These are phyloP conservation scores for Ooceraea biroi DNA, from an alignment of 1,140 invertebrate species.

Conservation along the genomic window DNA sequence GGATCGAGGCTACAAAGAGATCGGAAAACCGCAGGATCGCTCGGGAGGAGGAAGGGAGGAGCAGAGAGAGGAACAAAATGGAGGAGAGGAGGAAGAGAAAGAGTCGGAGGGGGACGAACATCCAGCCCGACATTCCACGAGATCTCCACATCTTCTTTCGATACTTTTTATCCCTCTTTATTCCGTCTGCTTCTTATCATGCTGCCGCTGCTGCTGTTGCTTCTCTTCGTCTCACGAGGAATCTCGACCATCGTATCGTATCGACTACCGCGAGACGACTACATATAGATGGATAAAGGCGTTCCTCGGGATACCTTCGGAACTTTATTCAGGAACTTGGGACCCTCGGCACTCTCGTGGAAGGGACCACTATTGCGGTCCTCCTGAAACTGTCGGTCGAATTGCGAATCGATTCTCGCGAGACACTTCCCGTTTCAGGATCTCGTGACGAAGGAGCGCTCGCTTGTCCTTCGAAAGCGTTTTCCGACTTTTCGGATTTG, in stretches of 20 bases:
- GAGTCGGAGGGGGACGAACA: not conserved
- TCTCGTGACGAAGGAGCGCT: not conserved
- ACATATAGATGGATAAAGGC: slow-evolving; percentile 48
- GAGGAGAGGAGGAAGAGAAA: not conserved
- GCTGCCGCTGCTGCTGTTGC: slow-evolving; percentile 5
- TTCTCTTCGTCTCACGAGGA: slow-evolving; percentile 29
- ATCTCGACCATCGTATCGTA: slow-evolving; percentile 42
- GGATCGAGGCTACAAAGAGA: slow-evolving; percentile 38
- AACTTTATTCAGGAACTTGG: slow-evolving; percentile 53
- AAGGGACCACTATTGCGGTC: not conserved
- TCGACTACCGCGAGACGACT: slow-evolving; percentile 39
- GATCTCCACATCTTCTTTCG: slow-evolving; percentile 57
- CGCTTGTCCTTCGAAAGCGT: not conserved
- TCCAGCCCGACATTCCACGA: slow-evolving; percentile 62
- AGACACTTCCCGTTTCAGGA: slow-evolving; percentile 4
- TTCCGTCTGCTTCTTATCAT: slow-evolving; percentile 58
- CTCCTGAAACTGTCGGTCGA: slow-evolving; percentile 14
- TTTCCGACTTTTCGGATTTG: not conserved
- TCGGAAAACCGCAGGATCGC: slow-evolving; percentile 56
- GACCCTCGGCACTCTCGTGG: not conserved
- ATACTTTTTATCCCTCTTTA: slow-evolving; percentile 59
- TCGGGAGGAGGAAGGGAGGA: not conserved
- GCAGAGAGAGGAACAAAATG: not conserved
- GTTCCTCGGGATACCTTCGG: slow-evolving; percentile 36
- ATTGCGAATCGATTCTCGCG: slow-evolving; percentile 12